Conservation (phyloP, 2,888 invertebrate genomes). For the Philopedon plagiatum region DNA sequence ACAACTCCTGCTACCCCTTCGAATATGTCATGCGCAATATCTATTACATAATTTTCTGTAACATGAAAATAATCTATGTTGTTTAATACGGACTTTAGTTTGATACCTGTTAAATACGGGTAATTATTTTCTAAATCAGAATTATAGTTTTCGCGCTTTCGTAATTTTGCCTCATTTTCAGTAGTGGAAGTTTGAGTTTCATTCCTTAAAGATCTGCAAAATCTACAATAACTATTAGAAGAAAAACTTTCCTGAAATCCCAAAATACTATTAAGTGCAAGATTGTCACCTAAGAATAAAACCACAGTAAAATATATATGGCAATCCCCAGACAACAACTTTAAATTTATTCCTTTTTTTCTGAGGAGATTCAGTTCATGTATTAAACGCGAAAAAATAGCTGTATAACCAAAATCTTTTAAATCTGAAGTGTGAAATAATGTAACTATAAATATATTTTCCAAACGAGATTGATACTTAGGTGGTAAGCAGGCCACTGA, state of each 20-base stretch:
- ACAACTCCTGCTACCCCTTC: slow-evolving; percentile 33
- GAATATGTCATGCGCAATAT: slow-evolving; percentile 42
- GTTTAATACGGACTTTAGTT: background rate
- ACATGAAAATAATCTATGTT: background rate
- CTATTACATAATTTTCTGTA: background rate
- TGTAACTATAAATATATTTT: slow-evolving; percentile 40
- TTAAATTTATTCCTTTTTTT: slow-evolving; percentile 37
- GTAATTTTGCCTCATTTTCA: slow-evolving; percentile 19
- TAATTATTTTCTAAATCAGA: background rate
- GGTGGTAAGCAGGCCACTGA: slow-evolving; percentile 39
- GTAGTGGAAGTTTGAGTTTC: slow-evolving; percentile 12
- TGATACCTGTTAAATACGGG: background rate
- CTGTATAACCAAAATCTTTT: slow-evolving; percentile 39
- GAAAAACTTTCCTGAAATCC: slow-evolving; percentile 47
- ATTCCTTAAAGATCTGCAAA: slow-evolving; percentile 28
- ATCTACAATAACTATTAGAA: slow-evolving; percentile 39
- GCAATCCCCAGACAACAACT: slow-evolving; percentile 2
- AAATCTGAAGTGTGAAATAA: slow-evolving; percentile 35
- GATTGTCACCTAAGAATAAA: slow-evolving; percentile 49
- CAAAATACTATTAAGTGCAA: slow-evolving; percentile 43
- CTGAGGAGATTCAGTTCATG: slow-evolving; percentile 40
- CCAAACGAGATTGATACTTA: slow-evolving; percentile 31
- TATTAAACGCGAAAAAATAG: slow-evolving; percentile 39
- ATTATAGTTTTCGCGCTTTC: background rate
- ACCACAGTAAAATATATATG: slow-evolving; percentile 41